Conservation (phyloP, 2,797 vertebrate species). For the Antrozous pallidus region DNA sequence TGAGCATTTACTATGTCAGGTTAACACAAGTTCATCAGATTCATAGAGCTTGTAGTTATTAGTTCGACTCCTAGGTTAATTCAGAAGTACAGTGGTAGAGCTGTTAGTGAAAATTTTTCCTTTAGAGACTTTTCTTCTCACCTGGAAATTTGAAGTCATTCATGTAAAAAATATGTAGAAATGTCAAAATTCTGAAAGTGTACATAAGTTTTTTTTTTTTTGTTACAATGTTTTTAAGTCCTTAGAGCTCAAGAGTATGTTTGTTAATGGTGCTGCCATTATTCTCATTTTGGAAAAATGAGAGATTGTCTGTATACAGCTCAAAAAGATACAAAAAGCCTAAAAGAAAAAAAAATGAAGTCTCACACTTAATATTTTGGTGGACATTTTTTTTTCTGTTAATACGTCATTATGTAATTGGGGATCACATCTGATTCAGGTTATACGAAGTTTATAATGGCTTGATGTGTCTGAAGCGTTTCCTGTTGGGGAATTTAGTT, state of each 20-base stretch:
- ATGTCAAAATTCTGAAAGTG: neutral
- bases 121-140: neutral
- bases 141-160: neutral
- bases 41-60: neutral
- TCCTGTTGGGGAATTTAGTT: neutral
- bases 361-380: neutral
- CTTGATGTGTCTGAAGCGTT: neutral
- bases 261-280: neutral
- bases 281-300: neutral
- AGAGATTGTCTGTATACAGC: neutral
- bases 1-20: neutral
- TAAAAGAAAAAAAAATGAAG: neutral
- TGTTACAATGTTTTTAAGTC: neutral
- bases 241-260: neutral
- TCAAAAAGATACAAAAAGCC: neutral
- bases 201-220: neutral
- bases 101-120: neutral
- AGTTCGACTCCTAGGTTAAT: neutral
- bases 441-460: neutral
- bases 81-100: neutral
- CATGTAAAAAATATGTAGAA: neutral
- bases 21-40: neutral
- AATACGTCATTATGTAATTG: neutral
- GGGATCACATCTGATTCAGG: neutral
- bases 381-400: constrained; percentile 33